Evolutionary conservation across 2,113 vertebrate species (phyloP).

Genomic region (Eurystomus gularis): DNA sequence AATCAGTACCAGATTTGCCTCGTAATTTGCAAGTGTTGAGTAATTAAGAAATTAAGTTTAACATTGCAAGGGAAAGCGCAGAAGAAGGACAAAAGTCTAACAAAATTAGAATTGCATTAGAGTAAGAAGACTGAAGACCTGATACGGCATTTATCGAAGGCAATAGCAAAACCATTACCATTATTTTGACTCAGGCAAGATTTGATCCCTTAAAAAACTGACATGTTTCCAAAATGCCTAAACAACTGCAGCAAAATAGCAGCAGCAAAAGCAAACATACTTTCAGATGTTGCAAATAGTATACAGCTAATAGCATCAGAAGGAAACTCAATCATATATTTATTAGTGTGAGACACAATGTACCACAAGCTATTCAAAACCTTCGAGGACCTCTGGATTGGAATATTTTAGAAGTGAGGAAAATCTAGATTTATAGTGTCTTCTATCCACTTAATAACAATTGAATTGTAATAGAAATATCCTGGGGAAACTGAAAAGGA

Average conservation of each 20-base stretch:
- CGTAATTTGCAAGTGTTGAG: constrained; percentile 15
- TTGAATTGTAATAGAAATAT: neutral
- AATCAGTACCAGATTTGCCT: constrained; percentile 18
- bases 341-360: neutral
- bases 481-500: neutral
- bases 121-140: constrained; percentile 19
- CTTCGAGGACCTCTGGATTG: neutral
- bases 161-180: constrained; percentile 14
- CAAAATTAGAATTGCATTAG: constrained; percentile 35
- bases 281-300: neutral
- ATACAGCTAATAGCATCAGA: neutral
- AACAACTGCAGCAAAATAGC: neutral
- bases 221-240: constrained; percentile 4
- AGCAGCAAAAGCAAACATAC: neutral
- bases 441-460: neutral
- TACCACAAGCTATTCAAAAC: neutral
- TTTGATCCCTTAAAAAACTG: neutral
- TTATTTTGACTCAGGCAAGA: constrained; percentile 17
- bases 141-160: neutral
- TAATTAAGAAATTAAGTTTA: constrained; percentile 64
- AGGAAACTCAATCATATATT: neutral
- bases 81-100: constrained; percentile 40
- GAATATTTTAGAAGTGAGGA: neutral
- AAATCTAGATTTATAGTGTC: neutral
- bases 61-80: constrained; percentile 44